phyloP scores from a whole-genome alignment of 2,888 invertebrate genomes.

The Nomada fucata region DNA sequence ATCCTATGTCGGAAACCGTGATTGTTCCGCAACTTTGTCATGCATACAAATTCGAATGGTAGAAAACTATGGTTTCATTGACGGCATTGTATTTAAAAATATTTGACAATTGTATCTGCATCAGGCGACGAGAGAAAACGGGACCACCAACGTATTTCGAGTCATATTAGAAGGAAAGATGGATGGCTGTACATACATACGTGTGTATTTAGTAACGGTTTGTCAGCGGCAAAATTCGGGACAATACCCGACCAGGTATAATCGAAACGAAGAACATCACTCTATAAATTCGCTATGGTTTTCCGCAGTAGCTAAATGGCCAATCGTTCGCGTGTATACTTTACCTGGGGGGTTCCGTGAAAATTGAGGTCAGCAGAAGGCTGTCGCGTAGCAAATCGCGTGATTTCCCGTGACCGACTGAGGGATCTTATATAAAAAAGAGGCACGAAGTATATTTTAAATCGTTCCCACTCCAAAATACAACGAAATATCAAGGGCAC shows the following conservation, averaged over 20 bases:
- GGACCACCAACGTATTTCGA: not conserved
- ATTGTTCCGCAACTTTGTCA: not conserved
- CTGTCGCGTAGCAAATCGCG: conserved; percentile 70
- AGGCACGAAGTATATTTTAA: conserved; percentile 44
- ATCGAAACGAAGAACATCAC: conserved; percentile 53
- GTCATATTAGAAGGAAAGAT: not conserved
- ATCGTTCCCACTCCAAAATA: conserved; percentile 38
- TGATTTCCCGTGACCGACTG: conserved; percentile 67
- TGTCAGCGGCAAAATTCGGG: conserved; percentile 69
- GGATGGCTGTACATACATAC: not conserved
- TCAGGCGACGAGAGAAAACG: not conserved
- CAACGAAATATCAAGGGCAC: not conserved
- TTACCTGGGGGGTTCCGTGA: conserved; percentile 28
- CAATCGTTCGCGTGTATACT: conserved; percentile 31
- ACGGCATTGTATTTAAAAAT: not conserved
- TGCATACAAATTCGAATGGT: not conserved
- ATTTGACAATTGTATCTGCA: not conserved
- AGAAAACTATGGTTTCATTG: not conserved
- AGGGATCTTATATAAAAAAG: conserved; percentile 6
- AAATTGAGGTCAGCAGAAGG: conserved; percentile 47
- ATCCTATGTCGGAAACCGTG: not conserved
- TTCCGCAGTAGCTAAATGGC: conserved; percentile 70
- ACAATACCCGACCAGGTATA: conserved; percentile 45
- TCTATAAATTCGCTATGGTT: conserved; percentile 79
- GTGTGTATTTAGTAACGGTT: conserved; percentile 71